Evolutionary conservation across 1,140 invertebrate genomes (phyloP), one percentile per base, ranked within the genome.

Genomic region (Bombus terrestris): DNA sequence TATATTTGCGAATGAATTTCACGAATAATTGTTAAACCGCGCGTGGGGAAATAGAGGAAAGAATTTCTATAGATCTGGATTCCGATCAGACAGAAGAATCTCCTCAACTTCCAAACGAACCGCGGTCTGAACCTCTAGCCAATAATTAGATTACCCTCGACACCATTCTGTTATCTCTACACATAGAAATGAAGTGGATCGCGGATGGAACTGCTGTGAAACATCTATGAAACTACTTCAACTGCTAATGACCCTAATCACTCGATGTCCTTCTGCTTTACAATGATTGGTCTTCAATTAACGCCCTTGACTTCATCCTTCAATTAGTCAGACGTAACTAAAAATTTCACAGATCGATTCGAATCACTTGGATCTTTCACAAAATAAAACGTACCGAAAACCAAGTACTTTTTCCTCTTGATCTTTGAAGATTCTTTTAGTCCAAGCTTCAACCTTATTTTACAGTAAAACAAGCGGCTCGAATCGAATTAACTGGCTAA

Each of bases 81-180:
- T 84, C 59, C 32, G 53, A 64, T 66, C 71, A 82, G 57, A 41
- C 25, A n/a, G 66, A 53, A 59, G 59, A 47, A 35, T 22, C 64
- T 32, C 32, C 35, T n/a, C 3, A 37, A 75, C n/a, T 72, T 62
- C 39, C 39, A 6, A 10, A 12, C 3, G 15, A n/a, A 69, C 78
- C 22, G 53, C 15, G 66, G 53, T 62, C 53, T 35, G n/a, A 43
- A 43, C 15, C 32, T 35, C 66, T 47, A 47, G 53, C 82, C 68
- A 79, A 84, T 84, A 84, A 84, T 84, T 84, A 84, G 66, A 79
- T 84, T 84, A 69, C 39, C 39, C 47, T 79, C 66, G 53, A 79
- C 75, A 84, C 75, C 39, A 68, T 72, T 72, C 66, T 35, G 25
- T 76, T 62, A 68, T 71, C 64, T 59, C 69, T 62, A 66, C 35